Conservation (phyloP, 1,140 invertebrate species). For the Reticulitermes speratus region DNA sequence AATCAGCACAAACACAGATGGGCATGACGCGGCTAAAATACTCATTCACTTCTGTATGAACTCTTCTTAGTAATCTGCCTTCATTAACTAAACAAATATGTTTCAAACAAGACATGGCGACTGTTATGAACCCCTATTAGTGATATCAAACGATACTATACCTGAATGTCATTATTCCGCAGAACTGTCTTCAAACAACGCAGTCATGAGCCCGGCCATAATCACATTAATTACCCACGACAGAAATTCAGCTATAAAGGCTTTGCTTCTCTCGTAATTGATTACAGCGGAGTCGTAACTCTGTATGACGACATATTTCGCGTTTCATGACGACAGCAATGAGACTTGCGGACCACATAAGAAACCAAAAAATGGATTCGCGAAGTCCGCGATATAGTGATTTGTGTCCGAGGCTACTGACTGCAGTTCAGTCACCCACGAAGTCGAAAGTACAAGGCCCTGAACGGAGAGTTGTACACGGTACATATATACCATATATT, state of each 20-base stretch:
- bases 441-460: too few species aligned
- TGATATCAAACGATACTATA: background rate
- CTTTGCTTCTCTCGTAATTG: background rate
- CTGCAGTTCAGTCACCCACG: too few species aligned
- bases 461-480: too few species aligned
- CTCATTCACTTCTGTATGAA: too few species aligned
- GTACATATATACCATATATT: too few species aligned
- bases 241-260: background rate
- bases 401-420: too few species aligned
- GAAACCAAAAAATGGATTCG: too few species aligned
- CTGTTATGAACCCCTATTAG: background rate
- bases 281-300: background rate
- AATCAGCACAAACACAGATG: too few species aligned
- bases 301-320: background rate
- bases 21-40: too few species aligned
- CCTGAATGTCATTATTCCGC: background rate
- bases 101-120: background rate
- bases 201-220: background rate
- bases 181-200: background rate
- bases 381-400: too few species aligned
- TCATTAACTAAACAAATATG: background rate
- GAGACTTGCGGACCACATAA: too few species aligned
- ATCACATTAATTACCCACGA: background rate
- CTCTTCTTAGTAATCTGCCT: background rate
- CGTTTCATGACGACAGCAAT: too few species aligned